Base-by-base conservation (phyloP, 2,888 invertebrate species). In the Myopa testacea region DNA sequence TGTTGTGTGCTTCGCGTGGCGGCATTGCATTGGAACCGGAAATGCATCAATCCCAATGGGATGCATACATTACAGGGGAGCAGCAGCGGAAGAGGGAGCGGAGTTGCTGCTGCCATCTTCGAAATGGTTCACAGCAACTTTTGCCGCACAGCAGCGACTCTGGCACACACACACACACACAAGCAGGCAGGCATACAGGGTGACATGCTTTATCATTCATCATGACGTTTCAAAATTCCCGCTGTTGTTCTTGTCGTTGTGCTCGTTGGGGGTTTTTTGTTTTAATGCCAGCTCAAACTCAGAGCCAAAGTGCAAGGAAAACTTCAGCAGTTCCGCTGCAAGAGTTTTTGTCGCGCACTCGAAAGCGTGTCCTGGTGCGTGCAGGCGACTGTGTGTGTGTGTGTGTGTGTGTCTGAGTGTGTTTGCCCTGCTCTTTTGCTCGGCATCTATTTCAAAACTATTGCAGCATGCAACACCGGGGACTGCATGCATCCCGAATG, bases 21-120 rank as follows among this genome's bases (percentile, higher is more conserved):
- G 16, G 14, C 40, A 3, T 16, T 34, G 62, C 72, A 45, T 45
- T 40, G 62, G 62, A 12, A 73, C 62, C 58, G 67, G 75, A 68
- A 75, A 75, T 68, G 68, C 67, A 68, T 75, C 58, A 55, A 75
- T 75, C 75, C 75, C 75, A 55, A 40, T 68, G 75, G 75, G 75
- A 75, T 75, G 67, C 58, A 75, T 75, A 55, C 67, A 75, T 75
- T 68, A 67, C 67, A 19, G 37, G 14, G 19, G 19, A 45, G 12
- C 45, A 45, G 45, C 0, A 45, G 6, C 1, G 45, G 45, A 45
- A 45, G 45, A 45, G 45, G 45, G 3, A 45, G 45, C 45, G 45
- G 45, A 45, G 45, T 45, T 52, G 14, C 34, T 70, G 70, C 55
- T 55, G 70, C 70, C 70, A 62, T 73, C 73, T 73, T 73, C 62